These are phyloP conservation scores for Tipula vernalis DNA, from an alignment of 2,888 invertebrate genomes.

Conservation along the genomic window DNA sequence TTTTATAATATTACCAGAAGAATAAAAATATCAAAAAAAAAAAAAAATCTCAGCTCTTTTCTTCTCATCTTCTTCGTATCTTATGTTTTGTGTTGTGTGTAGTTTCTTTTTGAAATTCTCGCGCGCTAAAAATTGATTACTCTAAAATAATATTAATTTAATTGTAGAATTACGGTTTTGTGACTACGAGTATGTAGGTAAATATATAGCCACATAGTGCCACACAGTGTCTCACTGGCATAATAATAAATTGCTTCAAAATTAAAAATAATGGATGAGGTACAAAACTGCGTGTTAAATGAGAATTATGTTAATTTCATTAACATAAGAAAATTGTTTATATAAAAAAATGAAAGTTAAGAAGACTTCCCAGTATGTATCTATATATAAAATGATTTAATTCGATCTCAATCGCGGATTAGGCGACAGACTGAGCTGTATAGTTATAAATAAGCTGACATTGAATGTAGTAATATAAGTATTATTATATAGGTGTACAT, in stretches of 20 bases:
- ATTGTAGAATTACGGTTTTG: neutral
- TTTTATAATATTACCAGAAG: neutral
- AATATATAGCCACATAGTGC: neutral
- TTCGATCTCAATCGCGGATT: neutral
- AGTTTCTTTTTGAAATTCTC: neutral
- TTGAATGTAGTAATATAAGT: neutral
- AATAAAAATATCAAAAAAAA: neutral
- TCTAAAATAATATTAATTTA: neutral
- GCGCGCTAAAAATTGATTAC: constrained; percentile 1
- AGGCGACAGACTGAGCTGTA: neutral
- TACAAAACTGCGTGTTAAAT: neutral
- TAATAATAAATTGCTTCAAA: neutral
- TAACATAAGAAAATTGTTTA: neutral
- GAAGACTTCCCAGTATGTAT: neutral
- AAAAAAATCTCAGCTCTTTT: neutral
- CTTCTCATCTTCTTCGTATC: neutral
- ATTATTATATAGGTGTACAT: no score
- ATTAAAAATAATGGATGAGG: neutral
- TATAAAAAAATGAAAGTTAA: neutral
- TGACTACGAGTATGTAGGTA: neutral
- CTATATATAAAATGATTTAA: neutral
- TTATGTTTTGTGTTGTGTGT: neutral
- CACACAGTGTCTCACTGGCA: neutral
- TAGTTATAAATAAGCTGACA: neutral
- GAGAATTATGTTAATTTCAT: neutral